Evolutionary conservation across 2,113 vertebrate species (phyloP).

Genomic region (Coptodon bakossiorum): DNA sequence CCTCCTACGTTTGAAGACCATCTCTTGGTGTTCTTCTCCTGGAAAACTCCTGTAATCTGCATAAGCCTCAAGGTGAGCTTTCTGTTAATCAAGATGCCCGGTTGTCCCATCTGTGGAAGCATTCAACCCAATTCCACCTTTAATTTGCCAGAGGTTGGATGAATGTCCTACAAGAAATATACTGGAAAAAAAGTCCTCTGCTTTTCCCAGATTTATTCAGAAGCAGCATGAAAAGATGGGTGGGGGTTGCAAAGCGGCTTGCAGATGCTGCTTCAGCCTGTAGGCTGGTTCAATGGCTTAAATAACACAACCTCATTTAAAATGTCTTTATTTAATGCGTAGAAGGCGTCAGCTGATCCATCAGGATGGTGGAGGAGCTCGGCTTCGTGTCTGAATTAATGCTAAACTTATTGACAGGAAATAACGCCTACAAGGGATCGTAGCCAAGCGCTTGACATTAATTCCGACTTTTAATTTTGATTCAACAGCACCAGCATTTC

Average conservation of each 20-base stretch:
- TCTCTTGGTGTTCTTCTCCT: neutral
- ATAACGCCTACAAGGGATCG: accelerated
- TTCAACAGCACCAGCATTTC: neutral
- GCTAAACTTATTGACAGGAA: neutral
- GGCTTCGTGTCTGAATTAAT: neutral
- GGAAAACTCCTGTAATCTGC: neutral
- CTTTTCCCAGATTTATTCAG: neutral
- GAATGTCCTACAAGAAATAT: neutral
- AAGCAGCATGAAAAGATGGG: accelerated
- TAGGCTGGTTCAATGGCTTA: neutral
- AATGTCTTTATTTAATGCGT: neutral
- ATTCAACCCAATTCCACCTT: neutral
- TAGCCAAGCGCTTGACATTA: accelerated
- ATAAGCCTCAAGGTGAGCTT: accelerated
- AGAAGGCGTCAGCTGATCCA: neutral
- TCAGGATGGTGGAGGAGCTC: neutral
- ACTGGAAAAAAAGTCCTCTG: neutral
- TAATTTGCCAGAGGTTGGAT: neutral
- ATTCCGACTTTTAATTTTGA: neutral
- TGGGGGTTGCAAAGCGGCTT: neutral
- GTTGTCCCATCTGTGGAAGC: neutral
- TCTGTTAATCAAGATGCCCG: neutral
- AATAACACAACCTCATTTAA: accelerated
- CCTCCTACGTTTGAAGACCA: neutral
- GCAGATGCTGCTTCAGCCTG: neutral